A percentile compares a stretch with the other conserved stretches of the same genome.
Conservation (phyloP, 2,797 vertebrate genomes). For the Coracias cyanogaster region DNA sequence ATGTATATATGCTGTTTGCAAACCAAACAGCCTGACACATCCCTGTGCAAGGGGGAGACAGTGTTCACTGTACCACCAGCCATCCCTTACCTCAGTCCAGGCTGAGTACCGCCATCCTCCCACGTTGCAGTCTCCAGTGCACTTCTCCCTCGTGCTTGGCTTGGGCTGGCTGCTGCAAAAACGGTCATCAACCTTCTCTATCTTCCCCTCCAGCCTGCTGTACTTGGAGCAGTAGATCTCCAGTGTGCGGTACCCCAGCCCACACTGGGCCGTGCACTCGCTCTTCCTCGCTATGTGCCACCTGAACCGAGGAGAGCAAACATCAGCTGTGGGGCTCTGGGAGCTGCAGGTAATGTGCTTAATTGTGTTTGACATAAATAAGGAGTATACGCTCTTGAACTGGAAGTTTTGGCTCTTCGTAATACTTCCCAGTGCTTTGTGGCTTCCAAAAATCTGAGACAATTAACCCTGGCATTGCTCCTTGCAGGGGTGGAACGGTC, state of each 20-base stretch:
- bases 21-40: background rate
- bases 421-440: background rate
- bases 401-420: background rate
- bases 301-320: slow-evolving; percentile 67
- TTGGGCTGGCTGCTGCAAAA: slow-evolving; percentile 89
- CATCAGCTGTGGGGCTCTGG: background rate
- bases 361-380: background rate
- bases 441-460: background rate
- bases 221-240: slow-evolving; percentile 94
- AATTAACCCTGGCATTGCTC: background rate
- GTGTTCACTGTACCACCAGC: fast-evolving
- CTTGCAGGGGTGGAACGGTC: background rate
- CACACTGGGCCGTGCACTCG: slow-evolving; percentile 93
- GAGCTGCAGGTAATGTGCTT: background rate
- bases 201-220: slow-evolving; percentile 86
- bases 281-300: slow-evolving; percentile 93
- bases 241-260: slow-evolving; percentile 89
- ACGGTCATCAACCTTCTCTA: slow-evolving; percentile 90
- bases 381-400: background rate
- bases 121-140: slow-evolving; percentile 91
- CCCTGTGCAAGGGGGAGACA: background rate
- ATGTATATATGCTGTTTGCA: fast-evolving
- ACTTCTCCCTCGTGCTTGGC: slow-evolving; percentile 90
- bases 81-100: slow-evolving; percentile 91
- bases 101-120: slow-evolving; percentile 95